phyloP scores from a whole-genome alignment of 2,113 vertebrate species.

The Otis tarda region DNA sequence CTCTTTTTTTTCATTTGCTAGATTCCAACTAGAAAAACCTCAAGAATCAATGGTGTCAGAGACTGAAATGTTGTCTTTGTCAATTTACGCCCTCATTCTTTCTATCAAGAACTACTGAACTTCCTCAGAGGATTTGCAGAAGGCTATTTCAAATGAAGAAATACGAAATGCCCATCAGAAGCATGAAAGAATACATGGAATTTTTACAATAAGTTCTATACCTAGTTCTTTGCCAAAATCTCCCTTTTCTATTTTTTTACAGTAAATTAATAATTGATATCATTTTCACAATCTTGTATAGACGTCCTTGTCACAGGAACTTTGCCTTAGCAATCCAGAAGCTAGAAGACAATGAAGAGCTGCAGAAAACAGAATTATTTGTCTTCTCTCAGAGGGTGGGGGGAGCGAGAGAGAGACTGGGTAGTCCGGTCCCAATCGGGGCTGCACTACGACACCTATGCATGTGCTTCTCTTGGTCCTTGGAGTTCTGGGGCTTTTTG shows the following conservation, averaged over 20 bases:
- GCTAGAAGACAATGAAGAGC: not conserved
- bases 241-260: not conserved
- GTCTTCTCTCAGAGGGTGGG: not conserved
- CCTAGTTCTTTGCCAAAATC: not conserved
- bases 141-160: not conserved
- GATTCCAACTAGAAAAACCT: not conserved
- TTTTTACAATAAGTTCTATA: not conserved
- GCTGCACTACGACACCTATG: not conserved
- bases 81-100: not conserved
- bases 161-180: not conserved
- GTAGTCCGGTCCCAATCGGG: no score
- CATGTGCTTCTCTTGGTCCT: not conserved
- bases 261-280: not conserved
- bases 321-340: not conserved
- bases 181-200: not conserved
- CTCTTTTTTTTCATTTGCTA: not conserved
- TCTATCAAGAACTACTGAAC: not conserved
- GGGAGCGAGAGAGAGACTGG: no score
- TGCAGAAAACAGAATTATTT: not conserved
- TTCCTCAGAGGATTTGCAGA: not conserved
- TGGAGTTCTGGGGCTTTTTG: not conserved
- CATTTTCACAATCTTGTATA: not conserved
- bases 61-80: not conserved
- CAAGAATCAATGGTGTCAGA: not conserved
- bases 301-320: not conserved